Percentiles rank a stretch among this genome's conserved stretches.
phyloP scores from a whole-genome alignment of 2,888 invertebrate species.

The Chrysotoxum bicinctum region DNA sequence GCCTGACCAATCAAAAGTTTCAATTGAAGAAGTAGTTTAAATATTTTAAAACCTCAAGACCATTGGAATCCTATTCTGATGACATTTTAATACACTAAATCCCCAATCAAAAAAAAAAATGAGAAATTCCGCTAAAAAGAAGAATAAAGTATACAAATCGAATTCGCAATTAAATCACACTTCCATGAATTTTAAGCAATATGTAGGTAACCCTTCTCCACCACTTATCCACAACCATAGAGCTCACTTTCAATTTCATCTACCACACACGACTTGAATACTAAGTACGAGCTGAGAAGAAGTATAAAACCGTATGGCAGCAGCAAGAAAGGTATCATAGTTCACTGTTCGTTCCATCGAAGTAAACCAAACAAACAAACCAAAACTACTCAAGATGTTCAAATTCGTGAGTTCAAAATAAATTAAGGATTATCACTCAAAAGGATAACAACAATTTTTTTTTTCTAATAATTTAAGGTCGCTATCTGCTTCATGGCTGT shows the following conservation, averaged over 20 bases:
- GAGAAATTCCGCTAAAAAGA: no score
- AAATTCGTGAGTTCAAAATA: conserved; percentile 45
- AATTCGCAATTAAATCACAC: not conserved
- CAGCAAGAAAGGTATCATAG: conserved; percentile 55
- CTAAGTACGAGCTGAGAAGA: conserved; percentile 26
- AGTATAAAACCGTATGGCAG: conserved; percentile 51
- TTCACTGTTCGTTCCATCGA: conserved; percentile 58
- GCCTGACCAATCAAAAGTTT: no score
- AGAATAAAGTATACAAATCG: not conserved
- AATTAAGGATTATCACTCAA: not conserved
- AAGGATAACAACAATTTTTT: not conserved
- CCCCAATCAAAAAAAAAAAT: no score
- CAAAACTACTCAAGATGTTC: conserved; percentile 46
- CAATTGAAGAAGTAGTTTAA: not conserved
- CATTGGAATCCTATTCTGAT: not conserved
- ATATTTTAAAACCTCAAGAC: not conserved
- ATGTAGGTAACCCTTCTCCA: not conserved
- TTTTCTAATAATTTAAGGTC: conserved; percentile 13
- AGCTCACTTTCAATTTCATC: conserved; percentile 63
- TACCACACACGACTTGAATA: conserved; percentile 34
- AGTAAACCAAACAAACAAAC: conserved; percentile 50
- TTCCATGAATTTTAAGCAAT: not conserved
- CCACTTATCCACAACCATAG: not conserved
- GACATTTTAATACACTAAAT: no score
- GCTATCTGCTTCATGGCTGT: conserved; percentile 58